Conservation (phyloP, 2,797 vertebrate species). For the Sylvia borin region DNA sequence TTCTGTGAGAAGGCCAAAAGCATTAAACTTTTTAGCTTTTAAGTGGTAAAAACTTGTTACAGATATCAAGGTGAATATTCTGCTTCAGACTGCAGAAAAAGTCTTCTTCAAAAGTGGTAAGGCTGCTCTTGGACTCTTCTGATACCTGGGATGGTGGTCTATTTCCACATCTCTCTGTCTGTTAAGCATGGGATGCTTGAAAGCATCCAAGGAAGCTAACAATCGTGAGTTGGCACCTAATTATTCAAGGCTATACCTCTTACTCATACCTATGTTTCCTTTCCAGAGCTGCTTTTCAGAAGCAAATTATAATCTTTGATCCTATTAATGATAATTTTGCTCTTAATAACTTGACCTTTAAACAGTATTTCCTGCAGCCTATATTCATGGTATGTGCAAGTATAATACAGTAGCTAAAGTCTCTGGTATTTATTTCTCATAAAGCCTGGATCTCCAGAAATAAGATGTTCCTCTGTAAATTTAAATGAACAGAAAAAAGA, state of each 20-base stretch:
- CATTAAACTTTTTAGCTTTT: not conserved
- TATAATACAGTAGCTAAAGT: not conserved
- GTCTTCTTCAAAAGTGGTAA: not conserved
- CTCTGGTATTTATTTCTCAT: not conserved
- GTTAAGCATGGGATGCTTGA: not conserved
- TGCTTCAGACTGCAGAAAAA: not conserved
- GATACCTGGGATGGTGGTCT: not conserved
- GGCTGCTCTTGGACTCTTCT: not conserved
- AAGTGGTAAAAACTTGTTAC: not conserved
- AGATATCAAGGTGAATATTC: not conserved
- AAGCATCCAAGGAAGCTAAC: not conserved
- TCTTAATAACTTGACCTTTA: conserved; percentile 46
- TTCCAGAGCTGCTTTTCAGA: not conserved
- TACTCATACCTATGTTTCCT: not conserved
- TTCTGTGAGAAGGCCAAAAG: not conserved
- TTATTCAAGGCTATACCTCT: not conserved
- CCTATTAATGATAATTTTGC: conserved; percentile 43
- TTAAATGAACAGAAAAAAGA: not conserved
- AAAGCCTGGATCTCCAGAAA: not conserved
- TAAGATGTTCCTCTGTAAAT: not conserved
- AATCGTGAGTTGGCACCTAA: not conserved
- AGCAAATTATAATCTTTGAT: not conserved
- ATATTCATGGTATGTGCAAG: not conserved
- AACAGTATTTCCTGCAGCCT: not conserved
- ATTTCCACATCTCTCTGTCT: not conserved